Conservation (phyloP, 2,888 invertebrate species). For the Conistra vaccinii region DNA sequence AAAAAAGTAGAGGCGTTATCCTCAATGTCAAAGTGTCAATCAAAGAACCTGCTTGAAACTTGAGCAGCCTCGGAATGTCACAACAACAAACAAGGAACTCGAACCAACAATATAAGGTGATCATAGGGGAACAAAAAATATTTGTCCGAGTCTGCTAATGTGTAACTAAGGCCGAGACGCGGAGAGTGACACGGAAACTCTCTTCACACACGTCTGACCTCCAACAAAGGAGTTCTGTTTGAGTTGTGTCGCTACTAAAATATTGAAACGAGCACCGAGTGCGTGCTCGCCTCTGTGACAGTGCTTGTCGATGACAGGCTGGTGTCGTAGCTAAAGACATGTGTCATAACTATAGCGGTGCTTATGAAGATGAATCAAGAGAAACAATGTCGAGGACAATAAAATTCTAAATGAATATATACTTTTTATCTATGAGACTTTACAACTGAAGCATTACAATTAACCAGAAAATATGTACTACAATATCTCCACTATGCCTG, state of each 20-base stretch:
- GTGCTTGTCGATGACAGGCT: constrained; percentile 71
- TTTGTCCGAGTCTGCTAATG: constrained; percentile 86
- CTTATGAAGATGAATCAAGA: background rate
- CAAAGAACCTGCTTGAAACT: constrained; percentile 60
- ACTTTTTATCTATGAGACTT: background rate
- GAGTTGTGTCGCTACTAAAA: constrained; percentile 89
- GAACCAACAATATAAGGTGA: constrained; percentile 82
- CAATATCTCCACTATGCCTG: background rate
- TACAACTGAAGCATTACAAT: background rate
- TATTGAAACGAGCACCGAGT: constrained; percentile 87
- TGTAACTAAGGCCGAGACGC: constrained; percentile 86
- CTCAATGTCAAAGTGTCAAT: constrained; percentile 46
- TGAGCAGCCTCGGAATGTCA: constrained; percentile 69
- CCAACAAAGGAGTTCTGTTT: constrained; percentile 89
- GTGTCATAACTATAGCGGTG: background rate
- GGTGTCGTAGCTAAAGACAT: constrained; percentile 69
- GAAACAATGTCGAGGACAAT: background rate
- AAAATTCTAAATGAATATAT: background rate
- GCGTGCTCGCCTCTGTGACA: constrained; percentile 82
- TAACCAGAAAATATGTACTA: background rate
- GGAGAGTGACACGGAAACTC: constrained; percentile 88
- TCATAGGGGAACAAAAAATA: constrained; percentile 89
- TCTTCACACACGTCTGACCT: constrained; percentile 89
- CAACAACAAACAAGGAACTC: constrained; percentile 78
- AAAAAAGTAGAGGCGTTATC: constrained; percentile 28